A percentile compares a stretch with the other conserved stretches of the same genome.
Conservation (phyloP, 2,888 invertebrate genomes). For the Coenonympha glycerion region DNA sequence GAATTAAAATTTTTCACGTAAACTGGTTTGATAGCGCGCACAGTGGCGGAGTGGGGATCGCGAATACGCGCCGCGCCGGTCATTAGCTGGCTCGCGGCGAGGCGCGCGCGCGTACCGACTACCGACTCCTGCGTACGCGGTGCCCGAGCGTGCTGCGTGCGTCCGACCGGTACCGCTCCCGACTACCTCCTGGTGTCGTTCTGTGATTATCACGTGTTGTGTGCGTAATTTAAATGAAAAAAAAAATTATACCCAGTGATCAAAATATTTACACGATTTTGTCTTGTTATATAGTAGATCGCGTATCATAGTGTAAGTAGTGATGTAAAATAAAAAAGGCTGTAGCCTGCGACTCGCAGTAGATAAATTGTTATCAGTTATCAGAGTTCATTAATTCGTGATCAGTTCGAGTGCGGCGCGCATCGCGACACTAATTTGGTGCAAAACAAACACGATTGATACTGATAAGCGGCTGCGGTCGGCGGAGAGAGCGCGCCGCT, state of each 20-base stretch:
- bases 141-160: conserved; percentile 26
- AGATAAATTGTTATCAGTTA: conserved; percentile 1
- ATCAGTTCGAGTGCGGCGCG: conserved; percentile 49
- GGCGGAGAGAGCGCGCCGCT: conserved; percentile 41
- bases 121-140: conserved; percentile 37
- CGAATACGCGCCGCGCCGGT: conserved; percentile 69
- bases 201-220: conserved; percentile 39
- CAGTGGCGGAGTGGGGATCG: conserved; percentile 68
- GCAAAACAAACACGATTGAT: conserved; percentile 66
- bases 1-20: conserved; percentile 74
- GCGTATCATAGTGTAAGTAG: not conserved
- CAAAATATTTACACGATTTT: too few species aligned
- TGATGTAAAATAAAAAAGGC: not conserved
- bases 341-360: not conserved
- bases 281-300: not conserved
- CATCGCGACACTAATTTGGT: conserved; percentile 58
- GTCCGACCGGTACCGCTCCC: conserved; percentile 6
- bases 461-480: conserved; percentile 47
- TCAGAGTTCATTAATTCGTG: conserved; percentile 49
- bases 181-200: conserved; percentile 15
- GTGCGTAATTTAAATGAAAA: not conserved
- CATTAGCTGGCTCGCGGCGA: conserved; percentile 67
- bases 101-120: conserved; percentile 60
- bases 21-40: conserved; percentile 75
- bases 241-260: too few species aligned